Evolutionary conservation across 2,888 invertebrate species (phyloP).

Genomic region (Frankliniella fusca): DNA sequence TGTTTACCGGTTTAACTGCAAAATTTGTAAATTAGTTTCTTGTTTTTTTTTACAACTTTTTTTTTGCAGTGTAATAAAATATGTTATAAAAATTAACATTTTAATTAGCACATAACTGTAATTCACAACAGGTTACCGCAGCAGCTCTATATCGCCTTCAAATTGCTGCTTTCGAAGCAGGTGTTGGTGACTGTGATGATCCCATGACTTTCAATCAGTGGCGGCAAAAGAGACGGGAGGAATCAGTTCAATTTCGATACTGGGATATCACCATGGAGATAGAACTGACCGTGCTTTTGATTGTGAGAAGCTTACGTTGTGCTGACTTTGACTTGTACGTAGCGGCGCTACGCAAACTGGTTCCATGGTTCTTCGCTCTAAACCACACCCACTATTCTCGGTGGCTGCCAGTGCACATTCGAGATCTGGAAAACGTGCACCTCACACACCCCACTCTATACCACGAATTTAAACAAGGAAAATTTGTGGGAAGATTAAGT

Average conservation of each 20-base stretch:
- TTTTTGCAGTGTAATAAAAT: no score
- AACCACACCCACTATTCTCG: background rate
- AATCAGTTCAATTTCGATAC: background rate
- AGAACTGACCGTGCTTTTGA: background rate
- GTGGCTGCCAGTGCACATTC: background rate
- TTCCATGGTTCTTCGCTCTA: background rate
- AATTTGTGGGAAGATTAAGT: background rate
- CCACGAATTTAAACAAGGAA: background rate
- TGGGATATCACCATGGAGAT: background rate
- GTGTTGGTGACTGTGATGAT: background rate
- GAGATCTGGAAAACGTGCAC: background rate
- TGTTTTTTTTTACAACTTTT: no score
- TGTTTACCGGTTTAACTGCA: no score
- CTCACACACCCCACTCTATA: background rate
- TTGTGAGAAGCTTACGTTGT: background rate
- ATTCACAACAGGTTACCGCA: background rate
- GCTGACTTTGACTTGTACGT: background rate
- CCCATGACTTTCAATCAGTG: background rate
- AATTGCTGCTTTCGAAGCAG: background rate
- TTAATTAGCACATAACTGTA: no score
- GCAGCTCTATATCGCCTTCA: background rate
- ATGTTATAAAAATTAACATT: no score
- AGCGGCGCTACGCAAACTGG: background rate
- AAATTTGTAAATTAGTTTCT: no score
- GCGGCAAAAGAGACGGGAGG: background rate